A percentile compares a stretch with the other conserved stretches of the same genome.
phyloP scores from a whole-genome alignment of 2,797 vertebrate species.

The Peromyscus nudipes region DNA sequence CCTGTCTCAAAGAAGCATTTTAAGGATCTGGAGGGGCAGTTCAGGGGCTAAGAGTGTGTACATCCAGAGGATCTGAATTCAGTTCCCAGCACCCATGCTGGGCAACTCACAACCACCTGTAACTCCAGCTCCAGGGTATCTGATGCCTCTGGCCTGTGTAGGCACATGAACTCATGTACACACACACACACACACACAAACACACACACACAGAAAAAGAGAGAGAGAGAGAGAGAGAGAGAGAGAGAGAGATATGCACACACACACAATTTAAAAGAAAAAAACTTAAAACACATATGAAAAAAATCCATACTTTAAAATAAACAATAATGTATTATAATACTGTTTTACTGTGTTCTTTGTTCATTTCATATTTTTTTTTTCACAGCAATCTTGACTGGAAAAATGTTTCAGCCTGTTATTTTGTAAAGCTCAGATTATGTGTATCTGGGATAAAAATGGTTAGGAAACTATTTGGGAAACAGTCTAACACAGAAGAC shows the following conservation, averaged over 20 bases:
- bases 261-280: neutral
- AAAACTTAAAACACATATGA: neutral
- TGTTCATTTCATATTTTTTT: conserved; percentile 21
- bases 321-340: neutral
- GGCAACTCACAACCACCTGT: neutral
- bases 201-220: neutral
- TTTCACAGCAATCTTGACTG: neutral
- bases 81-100: too few relatives aligned
- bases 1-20: neutral
- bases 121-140: neutral
- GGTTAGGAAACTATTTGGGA: neutral
- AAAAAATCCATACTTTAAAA: neutral
- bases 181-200: neutral
- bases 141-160: neutral
- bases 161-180: neutral
- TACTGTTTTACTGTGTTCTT: neutral
- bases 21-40: too few relatives aligned
- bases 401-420: neutral
- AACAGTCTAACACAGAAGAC: neutral
- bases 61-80: too few relatives aligned
- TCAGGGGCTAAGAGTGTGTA: too few relatives aligned
- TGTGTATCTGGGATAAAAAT: neutral
- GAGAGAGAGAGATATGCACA: too few relatives aligned
- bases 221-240: too few relatives aligned
- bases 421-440: conserved; percentile 17